These are phyloP conservation scores for Hypsibius dujardini DNA, from an alignment of 1,140 invertebrate species.

Conservation along the genomic window DNA sequence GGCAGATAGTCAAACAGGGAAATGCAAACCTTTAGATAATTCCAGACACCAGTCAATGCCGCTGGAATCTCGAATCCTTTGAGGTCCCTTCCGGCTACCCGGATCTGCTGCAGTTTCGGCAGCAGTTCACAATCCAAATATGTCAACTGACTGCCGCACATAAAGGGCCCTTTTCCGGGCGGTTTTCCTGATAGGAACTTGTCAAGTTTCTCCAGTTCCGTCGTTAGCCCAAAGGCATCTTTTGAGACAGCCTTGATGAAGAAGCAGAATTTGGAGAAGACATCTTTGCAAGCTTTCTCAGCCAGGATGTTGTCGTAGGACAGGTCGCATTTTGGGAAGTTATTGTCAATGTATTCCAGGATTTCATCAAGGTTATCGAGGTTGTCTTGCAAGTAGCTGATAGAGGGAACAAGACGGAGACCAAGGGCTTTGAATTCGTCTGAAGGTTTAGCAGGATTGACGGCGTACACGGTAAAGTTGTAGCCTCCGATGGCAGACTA, in stretches of 20 bases:
- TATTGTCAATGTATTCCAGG: conserved; percentile 38
- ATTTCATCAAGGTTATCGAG: conserved; percentile 41
- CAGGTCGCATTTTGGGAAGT: conserved; percentile 35
- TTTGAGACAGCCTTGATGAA: conserved; percentile 40
- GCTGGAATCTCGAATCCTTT: conserved; percentile 42
- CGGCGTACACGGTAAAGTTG: conserved; percentile 33
- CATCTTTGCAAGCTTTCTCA: conserved; percentile 36
- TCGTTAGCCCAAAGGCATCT: conserved; percentile 34
- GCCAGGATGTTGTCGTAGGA: conserved; percentile 35
- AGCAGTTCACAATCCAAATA: conserved; percentile 41
- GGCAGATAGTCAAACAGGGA: too few relatives aligned
- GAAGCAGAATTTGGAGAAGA: conserved; percentile 44
- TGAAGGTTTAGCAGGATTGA: conserved; percentile 38
- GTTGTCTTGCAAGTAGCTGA: conserved; percentile 32
- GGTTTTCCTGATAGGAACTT: conserved; percentile 28
- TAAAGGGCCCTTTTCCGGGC: conserved; percentile 27
- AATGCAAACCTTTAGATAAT: conserved; percentile 35
- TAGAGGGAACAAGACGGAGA: conserved; percentile 36
- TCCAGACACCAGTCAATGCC: conserved; percentile 39
- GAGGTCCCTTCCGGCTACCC: conserved; percentile 39
- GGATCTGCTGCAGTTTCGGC: conserved; percentile 43
- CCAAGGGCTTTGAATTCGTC: conserved; percentile 37
- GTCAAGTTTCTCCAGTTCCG: conserved; percentile 36
- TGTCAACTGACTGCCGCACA: conserved; percentile 35
- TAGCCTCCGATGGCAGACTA: conserved; percentile 23